Conservation (phyloP, 2,888 invertebrate genomes). For the Bhutanitis thaidina region DNA sequence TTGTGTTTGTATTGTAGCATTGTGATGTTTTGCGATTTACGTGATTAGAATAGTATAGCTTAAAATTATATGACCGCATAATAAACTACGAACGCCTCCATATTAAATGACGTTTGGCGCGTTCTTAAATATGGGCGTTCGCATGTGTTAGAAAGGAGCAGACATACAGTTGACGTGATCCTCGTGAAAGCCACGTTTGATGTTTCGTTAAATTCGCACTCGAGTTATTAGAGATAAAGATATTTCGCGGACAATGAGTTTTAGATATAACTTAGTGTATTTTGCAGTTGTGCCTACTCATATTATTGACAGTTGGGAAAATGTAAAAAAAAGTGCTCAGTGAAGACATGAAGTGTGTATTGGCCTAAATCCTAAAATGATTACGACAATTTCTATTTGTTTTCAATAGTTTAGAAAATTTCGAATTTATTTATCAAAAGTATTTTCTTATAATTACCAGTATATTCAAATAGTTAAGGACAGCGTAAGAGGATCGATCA, state of each 20-base stretch:
- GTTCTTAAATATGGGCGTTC: too few species aligned
- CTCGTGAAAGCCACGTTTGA: too few species aligned
- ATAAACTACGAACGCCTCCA: too few species aligned
- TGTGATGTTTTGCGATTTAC: neutral
- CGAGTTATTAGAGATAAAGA: too few species aligned
- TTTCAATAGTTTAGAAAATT: neutral
- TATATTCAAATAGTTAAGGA: too few species aligned
- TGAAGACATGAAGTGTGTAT: neutral
- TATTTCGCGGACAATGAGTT: neutral
- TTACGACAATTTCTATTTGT: neutral
- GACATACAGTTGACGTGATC: too few species aligned
- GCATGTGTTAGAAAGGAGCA: too few species aligned
- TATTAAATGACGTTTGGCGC: too few species aligned
- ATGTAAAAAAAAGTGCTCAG: neutral
- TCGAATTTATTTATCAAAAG: too few species aligned
- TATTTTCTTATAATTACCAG: too few species aligned
- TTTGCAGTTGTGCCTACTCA: neutral
- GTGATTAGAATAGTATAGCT: neutral
- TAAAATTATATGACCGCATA: neutral
- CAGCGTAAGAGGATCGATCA: too few species aligned
- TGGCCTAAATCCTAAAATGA: neutral
- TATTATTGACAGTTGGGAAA: neutral
- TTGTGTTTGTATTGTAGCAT: conserved; percentile 11
- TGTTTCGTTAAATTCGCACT: too few species aligned
- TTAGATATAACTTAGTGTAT: neutral